Evolutionary conservation across 1,140 invertebrate genomes (phyloP).

Genomic region (Aplysia californica): DNA sequence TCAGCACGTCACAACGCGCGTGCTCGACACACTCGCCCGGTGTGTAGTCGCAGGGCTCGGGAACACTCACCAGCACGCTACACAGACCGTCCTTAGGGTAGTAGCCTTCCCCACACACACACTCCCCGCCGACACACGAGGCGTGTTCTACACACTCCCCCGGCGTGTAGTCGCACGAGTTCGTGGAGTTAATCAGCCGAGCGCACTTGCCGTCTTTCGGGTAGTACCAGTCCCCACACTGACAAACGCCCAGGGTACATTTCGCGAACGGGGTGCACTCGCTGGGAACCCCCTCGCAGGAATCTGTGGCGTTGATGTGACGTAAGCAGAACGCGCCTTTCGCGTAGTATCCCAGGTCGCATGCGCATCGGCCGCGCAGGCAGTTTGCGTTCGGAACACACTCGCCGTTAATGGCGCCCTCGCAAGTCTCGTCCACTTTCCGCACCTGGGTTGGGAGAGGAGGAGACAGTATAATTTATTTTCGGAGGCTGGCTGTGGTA

Average conservation of each 20-base stretch:
- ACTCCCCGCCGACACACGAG: slow-evolving; percentile 7
- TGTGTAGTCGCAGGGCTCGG: not conserved
- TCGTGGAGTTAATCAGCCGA: not conserved
- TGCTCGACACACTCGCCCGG: slow-evolving; percentile 16
- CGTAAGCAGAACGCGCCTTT: slow-evolving; percentile 8
- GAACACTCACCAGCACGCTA: not conserved
- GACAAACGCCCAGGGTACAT: slow-evolving; percentile 3
- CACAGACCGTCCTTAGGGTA: slow-evolving; percentile 15
- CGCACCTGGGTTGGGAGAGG: no score
- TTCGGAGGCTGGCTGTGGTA: no score
- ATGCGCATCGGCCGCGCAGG: slow-evolving; percentile 6
- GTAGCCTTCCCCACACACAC: slow-evolving; percentile 19
- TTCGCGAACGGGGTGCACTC: slow-evolving; percentile 28
- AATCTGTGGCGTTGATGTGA: not conserved
- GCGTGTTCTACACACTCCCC: slow-evolving; percentile 27
- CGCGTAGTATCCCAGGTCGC: slow-evolving; percentile 22
- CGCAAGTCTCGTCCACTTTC: not conserved
- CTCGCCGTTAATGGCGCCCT: not conserved
- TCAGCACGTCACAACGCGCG: slow-evolving; percentile 14
- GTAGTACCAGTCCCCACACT: slow-evolving; percentile 25
- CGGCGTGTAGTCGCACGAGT: slow-evolving; percentile 5
- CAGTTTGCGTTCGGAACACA: slow-evolving; percentile 1
- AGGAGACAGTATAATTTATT: no score
- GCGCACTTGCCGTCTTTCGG: slow-evolving; percentile 19
- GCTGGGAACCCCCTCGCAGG: slow-evolving; percentile 8